Evolutionary conservation across 35 echinoderm and acorn worm genomes (phyloP), one percentile per base, ranked within the genome.

Genomic region (Eucidaris tribuloides): DNA sequence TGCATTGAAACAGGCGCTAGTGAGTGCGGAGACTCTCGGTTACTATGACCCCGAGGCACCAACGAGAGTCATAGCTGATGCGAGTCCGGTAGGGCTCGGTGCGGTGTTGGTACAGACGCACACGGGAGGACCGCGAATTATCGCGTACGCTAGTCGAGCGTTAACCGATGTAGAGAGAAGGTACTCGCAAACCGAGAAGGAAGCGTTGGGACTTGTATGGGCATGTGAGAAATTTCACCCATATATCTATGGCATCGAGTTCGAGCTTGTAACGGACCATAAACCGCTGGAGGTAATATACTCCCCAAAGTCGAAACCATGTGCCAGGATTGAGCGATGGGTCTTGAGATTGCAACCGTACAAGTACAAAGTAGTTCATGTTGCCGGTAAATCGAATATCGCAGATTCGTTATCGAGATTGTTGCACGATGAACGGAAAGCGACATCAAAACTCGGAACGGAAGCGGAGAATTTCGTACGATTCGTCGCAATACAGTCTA

Each of bases 181-280:
- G 40, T 85, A 91, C 40, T 91, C 71, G 23, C 81, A 85, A 45
- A 91, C 88, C 4, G 88, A 90, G 38, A 77, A 79, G n/a, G 64
- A 91, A 42, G 81, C 88, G 4, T 2, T 91, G 29, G 65, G 65
- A 45, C 29, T 90, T 29, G 80, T 90, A 58, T 90, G 55, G 87
- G 80, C 65, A 11, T 90, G 76, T 50, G 79, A 89, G 34, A 6
- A 38, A 76, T 83, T 89, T 44, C 87, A 89, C 32, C 54, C 77
- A 2, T 89, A 83, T 33, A 9, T 89, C 24, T 89, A 89, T 45
- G 79, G 48, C 4, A 46, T 44, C 3, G 80, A 89, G 36, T 83
- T 89, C 52, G 76, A 79, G 45, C 54, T 87, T 2, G 42, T 79
- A 6, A 87, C 87, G 41, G 62, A 89, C 43, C 79, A 89, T 62